Base-by-base conservation (phyloP, 1,140 invertebrate species). In the Bombus huntii region DNA sequence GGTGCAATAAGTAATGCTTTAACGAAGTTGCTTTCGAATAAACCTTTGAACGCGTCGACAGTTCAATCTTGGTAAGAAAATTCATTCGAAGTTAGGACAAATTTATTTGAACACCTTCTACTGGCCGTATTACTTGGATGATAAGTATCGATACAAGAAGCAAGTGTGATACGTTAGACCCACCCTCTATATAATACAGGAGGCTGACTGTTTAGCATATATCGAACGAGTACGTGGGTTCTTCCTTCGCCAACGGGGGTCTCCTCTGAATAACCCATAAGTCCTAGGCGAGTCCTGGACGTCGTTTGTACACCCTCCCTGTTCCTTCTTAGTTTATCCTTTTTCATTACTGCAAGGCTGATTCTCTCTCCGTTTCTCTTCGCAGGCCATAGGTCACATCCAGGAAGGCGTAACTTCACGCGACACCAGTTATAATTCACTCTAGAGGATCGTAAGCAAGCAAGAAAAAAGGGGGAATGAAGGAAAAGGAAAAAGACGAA, bases 221-320 rank as follows among this genome's bases (percentile, higher is more conserved):
- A 92, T 92, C 89, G 91, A 91, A 92, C 91, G 88, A 34, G 66
- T 76, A 71, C 68, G 81, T 53, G 80, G 78, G 74, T 39, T 75
- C 71, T 68, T 83, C 59, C 78, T 82, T 75, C 37, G 71, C 78
- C 83, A 74, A 88, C 76, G 86, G 83, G 84, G 82, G 82, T 89
- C 73, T 82, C 92, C 88, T 80, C 80, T 93, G 92, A 92, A 93
- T 93, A 93, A 93, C 92, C 89, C 92, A 93, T 92, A 93, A 93
- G 91, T 91, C 88, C 88, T 88, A 79, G 87, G 84, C 86, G 87
- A 84, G 89, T 88, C 76, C 86, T 83, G 89, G 76, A 53, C 81
- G 80, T 90, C 88, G 90, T 90, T 91, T 81, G 86, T 90, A 90
- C 80, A 53, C 73, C 42, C 73, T 59, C 62, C 47, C 82, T 62